These are phyloP conservation scores for Phainopepla nitens DNA, from an alignment of 2,113 vertebrate genomes.

Conservation along the genomic window DNA sequence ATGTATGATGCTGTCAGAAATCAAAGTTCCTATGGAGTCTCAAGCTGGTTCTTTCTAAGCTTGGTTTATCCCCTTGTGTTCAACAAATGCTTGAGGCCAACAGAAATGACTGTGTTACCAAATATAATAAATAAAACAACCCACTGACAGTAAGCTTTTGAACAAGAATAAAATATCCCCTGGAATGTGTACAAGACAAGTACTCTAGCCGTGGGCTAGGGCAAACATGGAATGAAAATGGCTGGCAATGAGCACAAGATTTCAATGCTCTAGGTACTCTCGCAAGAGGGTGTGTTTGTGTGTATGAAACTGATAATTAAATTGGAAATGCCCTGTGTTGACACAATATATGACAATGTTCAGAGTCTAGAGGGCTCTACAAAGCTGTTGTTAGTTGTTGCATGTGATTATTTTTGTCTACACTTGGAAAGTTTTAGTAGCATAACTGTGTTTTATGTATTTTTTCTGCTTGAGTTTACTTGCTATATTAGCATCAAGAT, in stretches of 20 bases:
- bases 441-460: background rate
- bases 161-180: background rate
- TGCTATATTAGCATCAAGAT: background rate
- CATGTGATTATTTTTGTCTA: background rate
- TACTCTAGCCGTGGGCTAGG: background rate
- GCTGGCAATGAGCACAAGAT: background rate
- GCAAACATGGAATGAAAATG: background rate
- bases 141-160: background rate
- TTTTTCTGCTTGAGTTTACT: background rate
- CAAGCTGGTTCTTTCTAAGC: background rate
- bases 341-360: background rate
- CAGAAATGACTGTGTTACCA: background rate
- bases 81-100: background rate
- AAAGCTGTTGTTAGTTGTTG: background rate
- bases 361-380: background rate
- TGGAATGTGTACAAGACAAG: background rate
- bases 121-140: background rate
- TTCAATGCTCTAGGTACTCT: background rate
- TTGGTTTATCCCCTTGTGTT: background rate
- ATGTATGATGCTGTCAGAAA: background rate
- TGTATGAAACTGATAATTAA: conserved; percentile 22
- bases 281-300: background rate
- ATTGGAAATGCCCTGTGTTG: background rate
- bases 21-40: background rate
- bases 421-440: background rate